Evolutionary conservation across 2,113 vertebrate species (phyloP).

Genomic region (Protomyctophum bolini): DNA sequence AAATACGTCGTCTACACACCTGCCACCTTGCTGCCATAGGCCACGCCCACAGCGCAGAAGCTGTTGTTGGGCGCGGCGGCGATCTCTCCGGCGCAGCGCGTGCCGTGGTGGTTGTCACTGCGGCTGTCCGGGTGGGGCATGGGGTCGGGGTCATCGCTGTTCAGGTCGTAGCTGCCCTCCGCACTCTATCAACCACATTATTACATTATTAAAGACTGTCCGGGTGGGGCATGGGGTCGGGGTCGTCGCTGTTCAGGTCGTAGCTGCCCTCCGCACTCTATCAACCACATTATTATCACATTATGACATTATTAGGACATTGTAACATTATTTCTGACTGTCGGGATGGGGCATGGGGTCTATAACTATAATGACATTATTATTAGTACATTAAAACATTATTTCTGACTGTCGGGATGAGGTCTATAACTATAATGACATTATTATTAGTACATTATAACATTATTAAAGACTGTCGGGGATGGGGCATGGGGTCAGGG

Average conservation of each 20-base stretch:
- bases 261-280: slow-evolving; percentile 97
- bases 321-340: too few relatives aligned
- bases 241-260: slow-evolving; percentile 95
- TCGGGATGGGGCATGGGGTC: too few relatives aligned
- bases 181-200: slow-evolving; percentile 80
- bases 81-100: slow-evolving; percentile 94
- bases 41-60: slow-evolving; percentile 94
- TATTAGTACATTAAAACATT: too few relatives aligned
- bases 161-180: slow-evolving; percentile 96
- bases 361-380: too few relatives aligned
- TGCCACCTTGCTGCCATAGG: slow-evolving; percentile 92
- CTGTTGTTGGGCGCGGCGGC: slow-evolving; percentile 94
- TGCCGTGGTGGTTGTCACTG: slow-evolving; percentile 95
- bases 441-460: too few relatives aligned
- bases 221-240: slow-evolving; percentile 85
- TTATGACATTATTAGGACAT: too few relatives aligned
- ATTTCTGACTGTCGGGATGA: too few relatives aligned
- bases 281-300: too few relatives aligned
- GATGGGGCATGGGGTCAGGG: too few relatives aligned
- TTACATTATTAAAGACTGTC: too few relatives aligned
- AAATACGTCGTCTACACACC: slow-evolving; percentile 68
- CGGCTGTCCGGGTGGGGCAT: slow-evolving; percentile 91
- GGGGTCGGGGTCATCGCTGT: slow-evolving; percentile 95
- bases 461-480: too few relatives aligned
- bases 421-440: too few relatives aligned